phyloP scores from a whole-genome alignment of 2,888 invertebrate species.

The Noctua janthina region DNA sequence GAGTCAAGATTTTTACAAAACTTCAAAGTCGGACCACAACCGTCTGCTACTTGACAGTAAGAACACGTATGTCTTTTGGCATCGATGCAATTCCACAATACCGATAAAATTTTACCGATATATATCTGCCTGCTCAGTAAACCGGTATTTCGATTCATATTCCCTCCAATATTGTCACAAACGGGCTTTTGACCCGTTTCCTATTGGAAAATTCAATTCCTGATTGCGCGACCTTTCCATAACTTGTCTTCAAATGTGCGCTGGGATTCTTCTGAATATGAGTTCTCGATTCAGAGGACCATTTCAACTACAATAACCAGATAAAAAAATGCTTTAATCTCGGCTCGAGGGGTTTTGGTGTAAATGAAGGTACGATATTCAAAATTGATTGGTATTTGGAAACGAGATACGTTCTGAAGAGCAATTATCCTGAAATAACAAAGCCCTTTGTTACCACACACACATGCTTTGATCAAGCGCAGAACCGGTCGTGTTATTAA shows the following conservation, averaged over 20 bases:
- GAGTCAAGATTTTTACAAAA: conserved; percentile 18
- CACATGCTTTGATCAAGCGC: background rate
- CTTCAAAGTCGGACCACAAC: conserved; percentile 3
- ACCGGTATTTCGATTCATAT: conserved; percentile 46
- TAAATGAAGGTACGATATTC: conserved; percentile 20
- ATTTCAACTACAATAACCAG: conserved; percentile 20
- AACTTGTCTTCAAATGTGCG: conserved; percentile 56
- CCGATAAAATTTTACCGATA: conserved; percentile 34
- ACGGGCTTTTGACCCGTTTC: conserved; percentile 43
- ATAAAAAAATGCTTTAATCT: conserved; percentile 5
- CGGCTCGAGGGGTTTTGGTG: background rate
- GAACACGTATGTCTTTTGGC: conserved; percentile 54
- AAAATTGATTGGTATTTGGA: conserved; percentile 24
- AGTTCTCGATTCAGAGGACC: conserved; percentile 19
- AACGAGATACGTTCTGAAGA: conserved; percentile 6
- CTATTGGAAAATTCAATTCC: conserved; percentile 54
- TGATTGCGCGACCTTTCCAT: conserved; percentile 47
- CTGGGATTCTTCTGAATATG: conserved; percentile 47
- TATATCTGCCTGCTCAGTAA: conserved; percentile 36
- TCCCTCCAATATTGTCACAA: conserved; percentile 44
- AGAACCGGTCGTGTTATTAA: background rate
- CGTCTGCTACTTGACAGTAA: conserved; percentile 33
- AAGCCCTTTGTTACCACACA: background rate
- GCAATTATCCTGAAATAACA: conserved; percentile 34
- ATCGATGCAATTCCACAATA: conserved; percentile 32